Evolutionary conservation across 2,113 vertebrate species (phyloP).

Genomic region (Oryzias celebensis): DNA sequence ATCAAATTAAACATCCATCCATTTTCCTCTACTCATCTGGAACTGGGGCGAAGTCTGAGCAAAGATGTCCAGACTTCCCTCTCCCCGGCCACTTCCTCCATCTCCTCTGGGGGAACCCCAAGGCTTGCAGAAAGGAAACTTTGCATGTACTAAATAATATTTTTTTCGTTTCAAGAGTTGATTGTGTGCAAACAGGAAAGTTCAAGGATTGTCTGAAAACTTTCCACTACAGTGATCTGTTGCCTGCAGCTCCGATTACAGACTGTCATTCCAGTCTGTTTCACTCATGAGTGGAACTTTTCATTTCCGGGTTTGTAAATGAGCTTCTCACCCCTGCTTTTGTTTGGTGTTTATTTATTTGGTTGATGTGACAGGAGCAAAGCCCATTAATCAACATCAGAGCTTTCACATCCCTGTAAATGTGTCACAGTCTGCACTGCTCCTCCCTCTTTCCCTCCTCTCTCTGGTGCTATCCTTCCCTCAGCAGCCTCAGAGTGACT

Average conservation of each 20-base stretch:
- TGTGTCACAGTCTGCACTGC: conserved; percentile 46
- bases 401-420: conserved; percentile 67
- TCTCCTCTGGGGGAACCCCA: too few species aligned
- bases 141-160: conserved; percentile 27
- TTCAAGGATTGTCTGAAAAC: conserved; percentile 34
- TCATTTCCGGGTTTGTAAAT: conserved; percentile 69
- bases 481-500: conserved; percentile 52
- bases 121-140: neutral
- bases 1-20: conserved; percentile 48
- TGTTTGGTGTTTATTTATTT: conserved; percentile 72
- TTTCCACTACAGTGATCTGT: conserved; percentile 34
- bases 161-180: conserved; percentile 33
- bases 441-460: conserved; percentile 13
- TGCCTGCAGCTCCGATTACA: conserved; percentile 50
- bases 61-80: too few species aligned
- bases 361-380: conserved; percentile 68
- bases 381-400: conserved; percentile 71
- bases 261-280: conserved; percentile 51
- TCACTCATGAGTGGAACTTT: conserved; percentile 61
- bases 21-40: too few species aligned
- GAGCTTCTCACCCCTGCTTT: conserved; percentile 48
- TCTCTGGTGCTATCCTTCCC: conserved; percentile 20
- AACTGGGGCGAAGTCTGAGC: too few species aligned
- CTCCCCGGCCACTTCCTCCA: too few species aligned
- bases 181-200: conserved; percentile 9